phyloP scores from a whole-genome alignment of 35 echinoderm and acorn worm genomes.

The Lytechinus pictus region DNA sequence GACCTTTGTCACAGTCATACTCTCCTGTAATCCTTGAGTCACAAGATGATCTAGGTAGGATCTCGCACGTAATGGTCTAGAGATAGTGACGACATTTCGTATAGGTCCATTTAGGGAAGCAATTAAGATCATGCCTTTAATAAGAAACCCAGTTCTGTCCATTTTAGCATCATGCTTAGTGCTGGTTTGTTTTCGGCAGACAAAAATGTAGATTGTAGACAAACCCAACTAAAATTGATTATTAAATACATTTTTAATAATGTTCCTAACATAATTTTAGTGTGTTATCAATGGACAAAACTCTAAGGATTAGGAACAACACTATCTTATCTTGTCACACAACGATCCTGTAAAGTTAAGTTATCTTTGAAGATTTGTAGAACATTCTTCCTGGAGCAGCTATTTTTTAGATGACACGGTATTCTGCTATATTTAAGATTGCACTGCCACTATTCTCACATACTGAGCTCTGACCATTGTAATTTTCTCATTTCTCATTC shows the following conservation, averaged over 20 bases:
- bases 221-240: neutral
- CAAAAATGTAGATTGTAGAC: neutral
- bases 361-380: too few species aligned
- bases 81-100: neutral
- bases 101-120: neutral
- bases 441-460: too few species aligned
- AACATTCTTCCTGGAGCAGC: too few species aligned
- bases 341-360: too few species aligned
- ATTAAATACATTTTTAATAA: neutral
- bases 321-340: too few species aligned
- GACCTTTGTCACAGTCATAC: neutral
- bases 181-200: neutral
- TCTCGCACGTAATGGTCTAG: neutral
- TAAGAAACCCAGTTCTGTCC: neutral
- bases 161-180: neutral
- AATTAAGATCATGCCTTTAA: neutral
- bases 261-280: neutral
- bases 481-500: neutral
- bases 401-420: too few species aligned
- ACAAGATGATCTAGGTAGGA: conserved; percentile 21
- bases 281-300: too few species aligned
- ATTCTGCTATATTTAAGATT: too few species aligned
- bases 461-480: too few species aligned
- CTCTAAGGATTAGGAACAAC: too few species aligned
- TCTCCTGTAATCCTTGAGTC: conserved; percentile 9